A percentile compares a stretch with the other conserved stretches of the same genome.
phyloP scores from a whole-genome alignment of 2,113 vertebrate genomes.

The Galeopterus variegatus region DNA sequence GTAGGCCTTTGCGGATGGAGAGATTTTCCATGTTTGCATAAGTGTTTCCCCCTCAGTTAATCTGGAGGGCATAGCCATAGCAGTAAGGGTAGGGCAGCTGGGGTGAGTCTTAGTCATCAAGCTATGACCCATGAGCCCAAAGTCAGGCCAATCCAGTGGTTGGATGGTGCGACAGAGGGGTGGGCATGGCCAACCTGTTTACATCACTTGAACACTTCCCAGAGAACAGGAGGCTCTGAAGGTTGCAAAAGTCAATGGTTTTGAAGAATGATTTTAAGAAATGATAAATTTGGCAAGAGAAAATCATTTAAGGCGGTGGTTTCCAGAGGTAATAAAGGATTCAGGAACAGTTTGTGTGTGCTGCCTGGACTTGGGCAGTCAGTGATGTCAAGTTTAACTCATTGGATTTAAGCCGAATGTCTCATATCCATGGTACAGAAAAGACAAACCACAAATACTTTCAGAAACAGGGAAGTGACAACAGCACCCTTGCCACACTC shows the following conservation, averaged over 20 bases:
- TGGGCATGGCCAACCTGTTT: not conserved
- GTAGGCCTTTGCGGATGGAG: not conserved
- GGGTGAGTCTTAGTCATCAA: not conserved
- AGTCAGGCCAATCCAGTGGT: not conserved
- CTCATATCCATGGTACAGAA: not conserved
- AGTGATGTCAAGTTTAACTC: not conserved
- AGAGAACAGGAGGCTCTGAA: not conserved
- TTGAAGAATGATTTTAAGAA: constrained; percentile 56
- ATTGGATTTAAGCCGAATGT: not conserved
- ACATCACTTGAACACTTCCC: not conserved
- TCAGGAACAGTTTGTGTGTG: not conserved
- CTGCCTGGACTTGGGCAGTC: not conserved
- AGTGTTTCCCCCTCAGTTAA: not conserved
- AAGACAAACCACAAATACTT: constrained; percentile 59
- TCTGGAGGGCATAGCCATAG: not conserved
- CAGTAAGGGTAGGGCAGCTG: not conserved
- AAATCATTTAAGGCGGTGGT: not conserved
- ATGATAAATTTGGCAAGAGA: constrained; percentile 27
- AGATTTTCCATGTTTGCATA: not conserved
- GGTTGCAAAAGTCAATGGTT: not conserved
- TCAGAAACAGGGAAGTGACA: constrained; percentile 47
- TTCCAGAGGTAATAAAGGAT: not conserved
- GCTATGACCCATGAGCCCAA: not conserved
- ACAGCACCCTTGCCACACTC: not conserved
- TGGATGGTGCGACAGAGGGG: not conserved